Conservation (phyloP, 2,113 vertebrate species). For the Papio anubis region DNA sequence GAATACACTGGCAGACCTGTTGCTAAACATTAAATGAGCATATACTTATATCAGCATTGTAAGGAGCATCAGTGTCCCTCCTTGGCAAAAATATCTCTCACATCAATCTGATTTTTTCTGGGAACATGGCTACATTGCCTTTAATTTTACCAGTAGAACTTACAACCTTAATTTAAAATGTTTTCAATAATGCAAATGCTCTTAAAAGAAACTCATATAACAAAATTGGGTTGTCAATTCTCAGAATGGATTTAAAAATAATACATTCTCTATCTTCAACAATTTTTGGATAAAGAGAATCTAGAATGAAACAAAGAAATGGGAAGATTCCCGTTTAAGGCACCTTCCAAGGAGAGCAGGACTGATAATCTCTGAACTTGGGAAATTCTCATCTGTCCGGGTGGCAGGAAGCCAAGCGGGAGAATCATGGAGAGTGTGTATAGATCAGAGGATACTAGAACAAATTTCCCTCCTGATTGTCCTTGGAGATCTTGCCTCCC, state of each 20-base stretch:
- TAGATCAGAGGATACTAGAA: accelerated
- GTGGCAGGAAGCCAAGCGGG: accelerated
- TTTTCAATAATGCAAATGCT: background rate
- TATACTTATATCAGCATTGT: too few species aligned
- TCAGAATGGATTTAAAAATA: background rate
- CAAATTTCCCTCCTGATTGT: accelerated
- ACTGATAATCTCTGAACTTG: too few species aligned
- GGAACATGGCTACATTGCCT: background rate
- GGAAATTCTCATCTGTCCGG: accelerated
- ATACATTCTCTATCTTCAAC: background rate
- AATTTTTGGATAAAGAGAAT: background rate
- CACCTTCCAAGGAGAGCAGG: too few species aligned
- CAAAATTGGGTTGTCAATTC: background rate
- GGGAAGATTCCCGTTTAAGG: background rate
- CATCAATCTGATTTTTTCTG: background rate
- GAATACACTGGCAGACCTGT: background rate
- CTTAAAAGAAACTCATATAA: background rate
- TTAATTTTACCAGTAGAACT: background rate
- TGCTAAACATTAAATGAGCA: background rate
- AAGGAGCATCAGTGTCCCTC: background rate
- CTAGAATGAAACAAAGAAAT: background rate
- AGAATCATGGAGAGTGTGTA: accelerated
- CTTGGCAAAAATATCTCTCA: background rate
- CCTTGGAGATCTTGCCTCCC: background rate
- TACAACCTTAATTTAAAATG: background rate